These are phyloP conservation scores for Drosophila helvetica DNA, from an alignment of 2,888 invertebrate genomes.

Conservation along the genomic window DNA sequence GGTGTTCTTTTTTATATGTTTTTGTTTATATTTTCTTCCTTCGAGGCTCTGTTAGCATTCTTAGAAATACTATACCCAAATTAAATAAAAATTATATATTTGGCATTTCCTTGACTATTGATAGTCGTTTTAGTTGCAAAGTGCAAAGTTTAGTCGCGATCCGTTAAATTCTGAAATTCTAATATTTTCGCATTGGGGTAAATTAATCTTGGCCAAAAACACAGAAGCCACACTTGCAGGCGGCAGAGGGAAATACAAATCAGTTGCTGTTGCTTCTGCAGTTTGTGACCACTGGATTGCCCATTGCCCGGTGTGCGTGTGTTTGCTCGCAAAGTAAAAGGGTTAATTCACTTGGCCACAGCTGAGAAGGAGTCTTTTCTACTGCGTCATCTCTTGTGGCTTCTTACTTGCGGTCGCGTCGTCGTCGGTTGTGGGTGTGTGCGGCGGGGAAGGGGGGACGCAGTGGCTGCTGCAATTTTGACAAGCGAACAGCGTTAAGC, in stretches of 20 bases:
- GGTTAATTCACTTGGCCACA: conserved; percentile 76
- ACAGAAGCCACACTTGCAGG: conserved; percentile 27
- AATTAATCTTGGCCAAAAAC: conserved; percentile 52
- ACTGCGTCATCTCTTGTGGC: conserved; percentile 70
- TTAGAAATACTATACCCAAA: neutral
- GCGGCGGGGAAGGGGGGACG: conserved; percentile 11
- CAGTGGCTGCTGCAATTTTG: conserved; percentile 54
- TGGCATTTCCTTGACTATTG: neutral
- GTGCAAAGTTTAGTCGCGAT: no score
- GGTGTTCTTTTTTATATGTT: no score
- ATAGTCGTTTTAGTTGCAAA: no score
- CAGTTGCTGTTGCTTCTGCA: conserved; percentile 47
- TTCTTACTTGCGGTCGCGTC: conserved; percentile 24
- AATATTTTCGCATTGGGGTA: conserved; percentile 60
- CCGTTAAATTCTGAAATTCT: neutral
- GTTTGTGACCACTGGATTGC: conserved; percentile 41
- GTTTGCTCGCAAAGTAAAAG: conserved; percentile 73
- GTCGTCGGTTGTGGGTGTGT: neutral
- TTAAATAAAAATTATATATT: neutral
- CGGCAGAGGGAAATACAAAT: conserved; percentile 57
- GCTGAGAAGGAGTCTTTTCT: conserved; percentile 52
- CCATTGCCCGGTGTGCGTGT: conserved; percentile 31
- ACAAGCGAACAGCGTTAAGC: conserved; percentile 74
- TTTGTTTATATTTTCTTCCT: no score
- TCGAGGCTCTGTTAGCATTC: neutral